Conservation (phyloP, 1,140 invertebrate genomes). For the Danaus melanippus region DNA sequence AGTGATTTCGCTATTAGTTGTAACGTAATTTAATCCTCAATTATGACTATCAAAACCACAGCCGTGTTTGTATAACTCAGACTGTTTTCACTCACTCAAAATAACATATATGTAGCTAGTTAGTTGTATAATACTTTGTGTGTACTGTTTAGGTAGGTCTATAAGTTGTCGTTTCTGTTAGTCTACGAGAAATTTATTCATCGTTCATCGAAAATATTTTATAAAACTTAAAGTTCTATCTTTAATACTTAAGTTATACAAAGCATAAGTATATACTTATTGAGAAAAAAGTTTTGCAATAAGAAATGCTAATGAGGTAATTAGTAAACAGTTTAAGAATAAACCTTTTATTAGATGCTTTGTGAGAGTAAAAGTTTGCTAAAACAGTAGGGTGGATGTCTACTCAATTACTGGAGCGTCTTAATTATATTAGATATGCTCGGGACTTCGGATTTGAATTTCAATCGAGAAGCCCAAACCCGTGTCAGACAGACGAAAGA, state of each 20-base stretch:
- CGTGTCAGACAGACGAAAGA: slow-evolving; percentile 47
- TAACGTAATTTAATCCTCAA: slow-evolving; percentile 4
- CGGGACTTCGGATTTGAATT: slow-evolving; percentile 62
- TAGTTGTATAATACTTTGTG: too few species aligned
- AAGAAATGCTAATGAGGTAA: slow-evolving; percentile 9
- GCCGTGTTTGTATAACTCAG: too few species aligned
- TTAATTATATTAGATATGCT: slow-evolving; percentile 68
- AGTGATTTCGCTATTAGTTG: slow-evolving; percentile 18
- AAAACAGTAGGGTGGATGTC: slow-evolving; percentile 49
- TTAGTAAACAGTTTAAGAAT: slow-evolving; percentile 15
- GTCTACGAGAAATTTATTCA: too few species aligned
- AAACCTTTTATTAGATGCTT: slow-evolving; percentile 26
- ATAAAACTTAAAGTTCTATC: too few species aligned
- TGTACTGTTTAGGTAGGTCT: too few species aligned
- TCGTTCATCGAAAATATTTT: too few species aligned
- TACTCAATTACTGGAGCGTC: slow-evolving; percentile 61
- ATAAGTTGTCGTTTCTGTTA: too few species aligned
- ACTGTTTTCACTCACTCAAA: too few species aligned
- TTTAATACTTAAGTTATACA: too few species aligned
- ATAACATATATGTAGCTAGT: too few species aligned
- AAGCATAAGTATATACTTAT: too few species aligned
- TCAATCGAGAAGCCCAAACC: slow-evolving; percentile 54
- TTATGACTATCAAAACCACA: too few species aligned
- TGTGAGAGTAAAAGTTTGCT: slow-evolving; percentile 32
- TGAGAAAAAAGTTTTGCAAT: background rate